Base-by-base conservation (phyloP, 2,888 invertebrate species). In the Drosophila basisetae region DNA sequence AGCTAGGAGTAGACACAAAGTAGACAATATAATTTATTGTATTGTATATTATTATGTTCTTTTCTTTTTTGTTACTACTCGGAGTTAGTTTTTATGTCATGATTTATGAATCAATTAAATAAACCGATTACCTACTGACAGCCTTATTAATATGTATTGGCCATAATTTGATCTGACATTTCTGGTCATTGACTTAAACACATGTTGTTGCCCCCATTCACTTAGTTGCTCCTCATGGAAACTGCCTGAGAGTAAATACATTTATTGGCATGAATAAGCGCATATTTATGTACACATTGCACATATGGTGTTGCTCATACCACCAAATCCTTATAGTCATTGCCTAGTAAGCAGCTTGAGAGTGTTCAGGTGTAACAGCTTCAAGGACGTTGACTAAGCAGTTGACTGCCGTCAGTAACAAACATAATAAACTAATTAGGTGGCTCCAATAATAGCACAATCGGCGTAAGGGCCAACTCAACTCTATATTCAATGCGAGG, bases 401-500 rank as follows among this genome's bases (percentile, higher is more conserved):
- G 53, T 16, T 7, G 52, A 47, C 6, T 43, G 60, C 64, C 35
- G 50, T 11, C 60, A 39, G 68, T 66, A 55, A 41, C 68, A 68
- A 64, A 68, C 66, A 78, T 72, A 85, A 83, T 83, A 85, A 83
- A 78, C 83, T 83, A 85, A 83, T 83, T 83, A 85, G 78, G 76
- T 78, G 69, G 69, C 78, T 69, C 56, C 78, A 76, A 80, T 76
- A 78, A 85, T 69, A 64, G 76, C 49, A 61, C 68, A 62, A 63
- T 59, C 70, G 68, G 56, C 49, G 53, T 52, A 49, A 31, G 52
- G 35, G 33, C 53, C 55, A 39, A 53, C 31, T 30, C 5, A 35
- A 18, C 30, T 59, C n/a, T 1, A 54, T 9, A 22, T 28, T 28
- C 39, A 47, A 31, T 55, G 55, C 28, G 18, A 10, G 18, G 18